Conservation (phyloP, 2,888 invertebrate genomes). For the Thymelicus sylvestris region DNA sequence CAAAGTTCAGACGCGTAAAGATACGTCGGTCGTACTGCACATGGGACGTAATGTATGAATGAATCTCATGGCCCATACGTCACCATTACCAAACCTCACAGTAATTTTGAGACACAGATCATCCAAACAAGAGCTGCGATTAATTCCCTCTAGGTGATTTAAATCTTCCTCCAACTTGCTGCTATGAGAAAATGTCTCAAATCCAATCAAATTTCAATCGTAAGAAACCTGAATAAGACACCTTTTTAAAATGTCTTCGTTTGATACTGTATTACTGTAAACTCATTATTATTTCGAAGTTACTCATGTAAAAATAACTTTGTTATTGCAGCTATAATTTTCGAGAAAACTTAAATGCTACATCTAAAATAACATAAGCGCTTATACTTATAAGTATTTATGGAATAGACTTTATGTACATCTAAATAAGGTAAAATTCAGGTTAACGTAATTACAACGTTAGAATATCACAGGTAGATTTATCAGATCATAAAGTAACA, state of each 20-base stretch:
- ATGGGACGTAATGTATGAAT: conserved; percentile 26
- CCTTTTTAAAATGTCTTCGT: not conserved
- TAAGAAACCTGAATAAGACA: not conserved
- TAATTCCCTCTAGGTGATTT: conserved; percentile 33
- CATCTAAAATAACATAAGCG: conserved; percentile 1
- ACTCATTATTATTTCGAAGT: not conserved
- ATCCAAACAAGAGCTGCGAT: conserved; percentile 31
- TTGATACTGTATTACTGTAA: not conserved
- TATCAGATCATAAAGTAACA: conserved; percentile 11
- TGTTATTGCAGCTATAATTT: not conserved
- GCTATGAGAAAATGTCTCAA: conserved; percentile 11
- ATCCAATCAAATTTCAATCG: conserved; percentile 6
- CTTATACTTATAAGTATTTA: not conserved
- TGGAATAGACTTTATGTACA: conserved; percentile 9
- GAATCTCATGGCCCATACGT: conserved; percentile 19
- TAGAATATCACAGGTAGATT: conserved; percentile 2
- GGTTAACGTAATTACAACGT: not conserved
- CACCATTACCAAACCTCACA: conserved; percentile 13
- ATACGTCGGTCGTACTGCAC: too few species aligned
- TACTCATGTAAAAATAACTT: not conserved
- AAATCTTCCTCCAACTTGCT: conserved; percentile 30
- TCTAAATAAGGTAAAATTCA: not conserved
- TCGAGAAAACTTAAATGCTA: not conserved
- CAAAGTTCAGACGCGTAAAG: too few species aligned
- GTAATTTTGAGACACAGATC: conserved; percentile 25